Conservation (phyloP, 2,113 vertebrate species). For the Puffinus mauretanicus region DNA sequence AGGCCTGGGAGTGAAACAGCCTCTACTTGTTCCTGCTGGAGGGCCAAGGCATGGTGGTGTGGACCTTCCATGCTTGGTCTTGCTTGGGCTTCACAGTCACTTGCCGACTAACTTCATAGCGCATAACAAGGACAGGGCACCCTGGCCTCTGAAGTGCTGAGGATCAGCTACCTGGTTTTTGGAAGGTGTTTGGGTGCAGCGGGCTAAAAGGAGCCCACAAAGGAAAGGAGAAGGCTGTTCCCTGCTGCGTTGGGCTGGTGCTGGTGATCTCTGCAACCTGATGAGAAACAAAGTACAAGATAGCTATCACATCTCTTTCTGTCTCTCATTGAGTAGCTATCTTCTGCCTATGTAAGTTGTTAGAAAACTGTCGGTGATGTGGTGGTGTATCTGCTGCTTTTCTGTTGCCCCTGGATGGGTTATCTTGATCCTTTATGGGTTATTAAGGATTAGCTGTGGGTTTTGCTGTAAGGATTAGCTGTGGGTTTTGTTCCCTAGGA, state of each 20-base stretch:
- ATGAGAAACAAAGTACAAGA: background rate
- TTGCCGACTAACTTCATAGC: background rate
- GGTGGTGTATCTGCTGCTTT: background rate
- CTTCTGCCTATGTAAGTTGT: background rate
- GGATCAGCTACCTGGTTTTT: background rate
- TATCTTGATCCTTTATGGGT: background rate
- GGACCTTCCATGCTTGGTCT: background rate
- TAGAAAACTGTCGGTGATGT: background rate
- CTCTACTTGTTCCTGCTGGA: background rate
- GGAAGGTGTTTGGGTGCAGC: background rate
- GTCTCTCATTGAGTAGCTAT: background rate
- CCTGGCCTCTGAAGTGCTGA: background rate
- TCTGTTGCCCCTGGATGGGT: background rate
- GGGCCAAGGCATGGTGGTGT: background rate
- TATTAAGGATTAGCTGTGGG: background rate
- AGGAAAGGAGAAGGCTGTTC: background rate
- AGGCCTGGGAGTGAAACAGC: background rate
- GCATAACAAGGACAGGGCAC: background rate
- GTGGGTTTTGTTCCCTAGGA: background rate
- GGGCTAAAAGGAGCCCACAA: background rate
- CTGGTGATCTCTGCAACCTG: background rate
- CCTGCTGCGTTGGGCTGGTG: background rate
- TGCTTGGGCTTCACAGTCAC: background rate
- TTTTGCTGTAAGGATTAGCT: background rate
- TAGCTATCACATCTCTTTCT: background rate